A percentile compares a stretch with the other conserved stretches of the same genome.
Evolutionary conservation across 2,113 vertebrate species (phyloP).

Genomic region (Ageneiosus marmoratus): DNA sequence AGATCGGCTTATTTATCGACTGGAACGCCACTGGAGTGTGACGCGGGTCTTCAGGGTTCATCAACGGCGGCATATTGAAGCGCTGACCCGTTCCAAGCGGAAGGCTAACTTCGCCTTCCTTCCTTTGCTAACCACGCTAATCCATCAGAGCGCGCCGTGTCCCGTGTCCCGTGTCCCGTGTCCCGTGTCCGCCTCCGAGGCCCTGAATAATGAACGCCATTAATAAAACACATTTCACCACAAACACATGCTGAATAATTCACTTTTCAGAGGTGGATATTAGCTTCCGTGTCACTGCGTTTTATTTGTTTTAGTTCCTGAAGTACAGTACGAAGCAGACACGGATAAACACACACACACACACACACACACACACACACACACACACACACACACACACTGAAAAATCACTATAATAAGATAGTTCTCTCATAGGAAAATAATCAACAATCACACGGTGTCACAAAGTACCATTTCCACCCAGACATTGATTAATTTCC

Average conservation of each 20-base stretch:
- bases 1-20: slow-evolving; percentile 17
- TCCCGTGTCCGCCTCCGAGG: slow-evolving; percentile 65
- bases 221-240: slow-evolving; percentile 80
- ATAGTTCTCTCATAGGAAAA: neutral
- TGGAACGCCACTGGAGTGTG: slow-evolving; percentile 31
- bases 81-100: slow-evolving; percentile 51
- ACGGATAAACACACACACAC: neutral
- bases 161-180: slow-evolving; percentile 63
- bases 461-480: too few species aligned
- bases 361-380: slow-evolving; percentile 15
- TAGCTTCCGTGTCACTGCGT: slow-evolving; percentile 63
- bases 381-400: slow-evolving; percentile 4
- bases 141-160: slow-evolving; percentile 57
- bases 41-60: slow-evolving; percentile 52
- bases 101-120: slow-evolving; percentile 33
- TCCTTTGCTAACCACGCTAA: slow-evolving; percentile 60
- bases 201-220: slow-evolving; percentile 75
- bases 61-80: slow-evolving; percentile 46
- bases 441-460: neutral
- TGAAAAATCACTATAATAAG: neutral
- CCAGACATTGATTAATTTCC: neutral
- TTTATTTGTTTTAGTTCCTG: slow-evolving; percentile 69
- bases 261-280: slow-evolving; percentile 72
- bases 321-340: slow-evolving; percentile 55
- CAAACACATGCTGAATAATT: slow-evolving; percentile 80